phyloP scores from a whole-genome alignment of 2,888 invertebrate species.

The Zaprionus bogoriensis region DNA sequence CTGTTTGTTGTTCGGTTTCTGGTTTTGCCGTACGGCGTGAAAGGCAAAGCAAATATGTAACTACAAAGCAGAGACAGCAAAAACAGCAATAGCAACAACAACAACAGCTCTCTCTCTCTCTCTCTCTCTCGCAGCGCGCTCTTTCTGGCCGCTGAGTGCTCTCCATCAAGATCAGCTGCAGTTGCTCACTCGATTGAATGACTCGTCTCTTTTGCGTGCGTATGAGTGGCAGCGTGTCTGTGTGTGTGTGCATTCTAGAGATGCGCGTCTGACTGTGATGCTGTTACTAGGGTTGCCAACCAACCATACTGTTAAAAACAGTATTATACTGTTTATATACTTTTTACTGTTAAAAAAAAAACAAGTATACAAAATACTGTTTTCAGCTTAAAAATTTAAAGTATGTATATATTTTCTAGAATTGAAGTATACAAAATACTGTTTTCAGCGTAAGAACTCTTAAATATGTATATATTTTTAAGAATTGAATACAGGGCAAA shows the following conservation, averaged over 20 bases:
- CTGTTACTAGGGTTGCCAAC: background rate
- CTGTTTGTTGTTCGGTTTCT: constrained; percentile 54
- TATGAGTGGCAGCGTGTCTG: too few species aligned
- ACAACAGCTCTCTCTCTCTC: background rate
- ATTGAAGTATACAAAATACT: too few species aligned
- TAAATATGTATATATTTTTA: too few species aligned
- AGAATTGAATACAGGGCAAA: too few species aligned
- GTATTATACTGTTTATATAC: too few species aligned
- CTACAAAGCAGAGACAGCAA: constrained; percentile 36
- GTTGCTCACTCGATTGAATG: constrained; percentile 36
- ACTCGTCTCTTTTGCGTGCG: constrained; percentile 38
- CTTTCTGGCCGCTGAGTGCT: constrained; percentile 32
- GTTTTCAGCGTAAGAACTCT: too few species aligned
- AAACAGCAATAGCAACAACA: constrained; percentile 20
- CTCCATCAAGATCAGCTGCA: constrained; percentile 72
- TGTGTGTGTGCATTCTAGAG: constrained; percentile 7
- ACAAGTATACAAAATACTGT: too few species aligned
- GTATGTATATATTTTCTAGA: too few species aligned
- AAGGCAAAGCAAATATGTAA: constrained; percentile 54
- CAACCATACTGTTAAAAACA: too few species aligned
- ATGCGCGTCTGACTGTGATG: background rate
- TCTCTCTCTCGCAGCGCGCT: constrained; percentile 35
- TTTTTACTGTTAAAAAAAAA: too few species aligned
- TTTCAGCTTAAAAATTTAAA: too few species aligned
- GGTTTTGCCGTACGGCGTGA: constrained; percentile 54